Evolutionary conservation across 2,797 vertebrate species (phyloP), one percentile per base, ranked within the genome.

Genomic region (Bradypus variegatus): DNA sequence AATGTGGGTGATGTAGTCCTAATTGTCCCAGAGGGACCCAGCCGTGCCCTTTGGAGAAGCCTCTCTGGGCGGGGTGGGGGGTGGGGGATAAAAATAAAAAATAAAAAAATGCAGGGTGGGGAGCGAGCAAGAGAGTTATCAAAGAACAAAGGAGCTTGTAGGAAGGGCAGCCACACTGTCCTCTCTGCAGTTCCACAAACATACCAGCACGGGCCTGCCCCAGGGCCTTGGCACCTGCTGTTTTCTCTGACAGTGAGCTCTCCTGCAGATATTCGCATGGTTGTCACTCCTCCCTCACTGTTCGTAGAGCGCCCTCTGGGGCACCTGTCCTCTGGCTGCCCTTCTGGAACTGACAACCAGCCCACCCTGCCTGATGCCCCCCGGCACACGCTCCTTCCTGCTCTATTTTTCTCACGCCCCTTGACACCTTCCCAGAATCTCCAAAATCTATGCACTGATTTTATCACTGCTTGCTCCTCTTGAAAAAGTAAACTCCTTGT

Each of bases 291-390:
- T 2, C 38, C 27, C 31, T 29, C 31, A 13, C 62, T 6, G 58
- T 79, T 41, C 67, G 8, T 13, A 3, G 60, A 1, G 5, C 41
- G 45, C 14, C 27, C 12, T 64, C 23, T 0, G 0, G 3, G 53
- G 33, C 10, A 8, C 13, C 60, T 69, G 58, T 45, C 23, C 58
- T 72, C 80, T 3, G 3, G 2, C 29, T 8, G 15, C 10, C 75
- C 13, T 58, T 1, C 7, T 14, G 0, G 19, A 53, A 58, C 2
- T 11, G 31, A 21, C 1, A 16, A 23, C 75, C 75, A 60, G n/a
- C 41, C 19, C 25, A 5, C 11, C 29, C 8, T 2, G 1, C 9
- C 5, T 23, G 6, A 8, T 2, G 2, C 7, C 4, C 3, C 9
- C n/a, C 11, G 31, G 1, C n/a, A 13, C 25, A 9, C 11, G 2